Percentiles rank a stretch among this genome's conserved stretches.
Evolutionary conservation across 2,797 vertebrate genomes (phyloP).

Genomic region (Gadopsis marmoratus): DNA sequence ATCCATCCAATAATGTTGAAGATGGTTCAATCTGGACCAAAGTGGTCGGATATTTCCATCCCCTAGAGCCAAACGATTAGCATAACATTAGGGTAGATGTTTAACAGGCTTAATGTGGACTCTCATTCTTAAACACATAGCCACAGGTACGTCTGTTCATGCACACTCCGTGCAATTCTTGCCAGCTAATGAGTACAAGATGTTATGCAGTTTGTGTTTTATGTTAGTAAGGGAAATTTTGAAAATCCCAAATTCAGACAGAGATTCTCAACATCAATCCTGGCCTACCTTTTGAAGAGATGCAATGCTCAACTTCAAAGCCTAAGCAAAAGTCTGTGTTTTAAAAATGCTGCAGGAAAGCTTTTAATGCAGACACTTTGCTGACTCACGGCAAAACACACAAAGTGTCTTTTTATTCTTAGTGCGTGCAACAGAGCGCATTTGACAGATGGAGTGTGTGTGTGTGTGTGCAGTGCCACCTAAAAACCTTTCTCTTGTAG

Average conservation of each 20-base stretch:
- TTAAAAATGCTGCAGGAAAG: slow-evolving; percentile 65
- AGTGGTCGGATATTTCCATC: background rate
- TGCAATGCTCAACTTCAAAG: slow-evolving; percentile 71
- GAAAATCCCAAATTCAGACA: slow-evolving; percentile 52
- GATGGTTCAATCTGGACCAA: background rate
- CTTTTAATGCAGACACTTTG: slow-evolving; percentile 71
- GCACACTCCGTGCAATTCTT: background rate
- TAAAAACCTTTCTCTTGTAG: slow-evolving; percentile 51
- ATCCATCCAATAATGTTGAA: background rate
- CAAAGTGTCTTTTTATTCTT: slow-evolving; percentile 59
- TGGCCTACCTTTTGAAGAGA: slow-evolving; percentile 61
- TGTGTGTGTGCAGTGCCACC: slow-evolving; percentile 41
- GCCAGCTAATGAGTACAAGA: slow-evolving; percentile 31
- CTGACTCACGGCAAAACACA: slow-evolving; percentile 68
- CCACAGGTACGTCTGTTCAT: slow-evolving; percentile 12
- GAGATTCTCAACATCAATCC: slow-evolving; percentile 50
- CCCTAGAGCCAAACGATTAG: background rate
- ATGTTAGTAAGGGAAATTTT: slow-evolving; percentile 35
- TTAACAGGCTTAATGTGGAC: background rate
- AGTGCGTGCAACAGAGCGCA: slow-evolving; percentile 7
- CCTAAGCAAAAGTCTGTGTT: slow-evolving; percentile 59
- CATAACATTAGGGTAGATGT: background rate
- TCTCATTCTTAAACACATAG: background rate
- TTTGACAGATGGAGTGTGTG: slow-evolving; percentile 60
- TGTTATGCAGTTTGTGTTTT: slow-evolving; percentile 43